Evolutionary conservation across 2,113 vertebrate species (phyloP), one percentile per base, ranked within the genome.

Genomic region (Motacilla tschutschensis): DNA sequence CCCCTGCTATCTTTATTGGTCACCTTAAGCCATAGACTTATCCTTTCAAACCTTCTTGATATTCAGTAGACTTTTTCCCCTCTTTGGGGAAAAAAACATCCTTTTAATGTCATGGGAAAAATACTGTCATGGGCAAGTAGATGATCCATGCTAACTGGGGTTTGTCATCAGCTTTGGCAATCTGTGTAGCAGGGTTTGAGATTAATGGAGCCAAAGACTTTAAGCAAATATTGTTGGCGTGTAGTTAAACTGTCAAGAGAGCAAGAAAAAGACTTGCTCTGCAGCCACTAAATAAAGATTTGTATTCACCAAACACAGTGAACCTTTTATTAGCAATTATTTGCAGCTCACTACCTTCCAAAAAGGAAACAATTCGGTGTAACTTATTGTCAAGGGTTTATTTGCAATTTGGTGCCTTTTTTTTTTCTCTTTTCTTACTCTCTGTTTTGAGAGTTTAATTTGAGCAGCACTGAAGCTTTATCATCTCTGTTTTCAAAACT

Each of bases 181-280:
- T 86, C 81, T 67, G 74, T 78, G 77, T 58, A 94, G 93, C 80
- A 78, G 90, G 62, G 87, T 91, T 92, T 89, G 92, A 95, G 94
- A 95, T 94, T 95, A 95, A 95, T 95, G 91, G 95, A 95, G 96
- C 95, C 78, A 92, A 93, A 92, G 93, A 95, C 93, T 94, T 94
- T 91, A 95, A 95, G 92, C 93, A 95, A 95, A 96, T 95, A 95
- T 91, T 94, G 92, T 94, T 95, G 95, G 92, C 79, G 28, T 95
- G 91, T 79, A 91, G 94, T 95, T 95, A 96, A 95, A 92, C 94
- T 96, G 96, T 96, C 94, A 96, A 94, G 92, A 92, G 90, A 95
- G 92, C 92, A 94, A 95, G 91, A 91, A 96, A 95, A 94, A 92
- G 93, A 85, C 91, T 92, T 88, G 64, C 64, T 79, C 64, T 90